Percentiles rank a stretch among this genome's conserved stretches.
Conservation (phyloP, 1,140 invertebrate species). For the Octopus bimaculoides region DNA sequence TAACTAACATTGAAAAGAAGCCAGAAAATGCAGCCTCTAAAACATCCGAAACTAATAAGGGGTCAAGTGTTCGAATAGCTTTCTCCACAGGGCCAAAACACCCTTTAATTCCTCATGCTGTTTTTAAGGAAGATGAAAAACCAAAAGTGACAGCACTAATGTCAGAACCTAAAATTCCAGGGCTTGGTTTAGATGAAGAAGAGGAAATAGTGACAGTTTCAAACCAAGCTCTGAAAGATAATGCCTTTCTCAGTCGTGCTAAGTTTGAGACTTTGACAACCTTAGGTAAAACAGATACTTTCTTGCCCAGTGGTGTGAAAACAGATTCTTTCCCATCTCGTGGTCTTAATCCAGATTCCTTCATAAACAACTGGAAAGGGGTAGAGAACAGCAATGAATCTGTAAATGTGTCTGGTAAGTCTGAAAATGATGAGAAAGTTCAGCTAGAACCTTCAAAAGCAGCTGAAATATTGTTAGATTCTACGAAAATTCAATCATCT, state of each 20-base stretch:
- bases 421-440: no score
- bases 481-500: no score
- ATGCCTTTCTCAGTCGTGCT: background rate
- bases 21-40: background rate
- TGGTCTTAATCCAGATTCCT: background rate
- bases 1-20: background rate
- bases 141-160: background rate
- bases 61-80: background rate
- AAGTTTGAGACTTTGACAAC: background rate
- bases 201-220: background rate
- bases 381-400: background rate
- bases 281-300: background rate
- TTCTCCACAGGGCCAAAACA: background rate
- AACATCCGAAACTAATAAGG: background rate
- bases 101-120: background rate
- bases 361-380: background rate
- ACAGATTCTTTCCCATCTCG: background rate
- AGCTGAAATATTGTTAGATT: no score
- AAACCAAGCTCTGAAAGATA: background rate
- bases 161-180: constrained; percentile 6
- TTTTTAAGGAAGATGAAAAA: constrained; percentile 9
- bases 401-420: no score
- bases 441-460: no score
- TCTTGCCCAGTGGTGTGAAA: background rate
- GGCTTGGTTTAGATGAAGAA: constrained; percentile 1